Percentiles rank a stretch among this genome's conserved stretches.
phyloP scores from a whole-genome alignment of 23 tunicate genomes.

The Oikopleura albicans region DNA sequence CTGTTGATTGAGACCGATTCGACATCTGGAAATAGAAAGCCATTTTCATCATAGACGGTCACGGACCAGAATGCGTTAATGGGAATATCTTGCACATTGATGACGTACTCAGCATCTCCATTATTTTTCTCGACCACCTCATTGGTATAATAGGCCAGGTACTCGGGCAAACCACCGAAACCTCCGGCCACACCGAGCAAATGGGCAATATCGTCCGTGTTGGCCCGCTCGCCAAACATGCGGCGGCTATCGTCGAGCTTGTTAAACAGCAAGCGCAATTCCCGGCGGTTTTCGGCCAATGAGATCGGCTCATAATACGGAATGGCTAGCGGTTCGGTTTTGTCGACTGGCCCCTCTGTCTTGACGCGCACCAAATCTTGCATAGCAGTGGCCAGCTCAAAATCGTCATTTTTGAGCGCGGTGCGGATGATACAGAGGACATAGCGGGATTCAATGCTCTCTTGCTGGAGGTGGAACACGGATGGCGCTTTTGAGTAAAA shows the following conservation, averaged over 20 bases:
- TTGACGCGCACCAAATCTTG: slow-evolving; percentile 42
- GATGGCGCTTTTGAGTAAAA: not conserved
- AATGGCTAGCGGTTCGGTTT: not conserved
- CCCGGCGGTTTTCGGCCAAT: not conserved
- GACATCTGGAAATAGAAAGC: not conserved
- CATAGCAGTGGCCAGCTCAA: not conserved
- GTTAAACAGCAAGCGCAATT: not conserved
- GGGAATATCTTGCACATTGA: not conserved
- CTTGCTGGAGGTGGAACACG: not conserved
- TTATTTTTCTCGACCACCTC: not conserved
- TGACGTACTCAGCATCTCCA: not conserved
- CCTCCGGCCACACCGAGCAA: slow-evolving; percentile 1
- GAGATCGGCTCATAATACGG: not conserved
- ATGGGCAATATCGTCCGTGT: not conserved
- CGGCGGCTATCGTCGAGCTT: not conserved
- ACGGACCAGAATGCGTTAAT: not conserved
- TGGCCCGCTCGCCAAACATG: not conserved
- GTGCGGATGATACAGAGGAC: not conserved
- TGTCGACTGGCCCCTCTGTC: slow-evolving; percentile 38
- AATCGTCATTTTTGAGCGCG: not conserved
- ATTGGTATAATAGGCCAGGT: not conserved
- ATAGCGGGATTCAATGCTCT: not conserved
- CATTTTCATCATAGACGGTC: not conserved
- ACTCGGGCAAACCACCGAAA: not conserved
- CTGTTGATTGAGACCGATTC: not conserved